A percentile compares a stretch with the other conserved stretches of the same genome.
phyloP scores from a whole-genome alignment of 1,140 invertebrate genomes.

The Panagrolaimus sp. region DNA sequence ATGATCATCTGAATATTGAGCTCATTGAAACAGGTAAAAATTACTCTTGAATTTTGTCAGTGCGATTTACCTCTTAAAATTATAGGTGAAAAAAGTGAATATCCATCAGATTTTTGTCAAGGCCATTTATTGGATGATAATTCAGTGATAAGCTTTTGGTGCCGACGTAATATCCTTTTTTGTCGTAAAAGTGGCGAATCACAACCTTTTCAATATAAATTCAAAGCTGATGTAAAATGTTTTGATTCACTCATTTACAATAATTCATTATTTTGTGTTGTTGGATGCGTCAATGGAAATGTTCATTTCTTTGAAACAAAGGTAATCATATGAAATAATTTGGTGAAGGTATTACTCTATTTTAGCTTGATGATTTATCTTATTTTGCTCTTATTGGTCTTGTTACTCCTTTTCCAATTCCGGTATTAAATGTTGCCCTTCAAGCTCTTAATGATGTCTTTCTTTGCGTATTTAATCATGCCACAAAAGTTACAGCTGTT shows the following conservation, averaged over 20 bases:
- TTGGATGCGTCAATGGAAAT: constrained; percentile 4
- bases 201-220: neutral
- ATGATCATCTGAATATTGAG: neutral
- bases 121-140: neutral
- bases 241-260: neutral
- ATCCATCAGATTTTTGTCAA: constrained; percentile 8
- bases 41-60: neutral
- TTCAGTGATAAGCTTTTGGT: neutral
- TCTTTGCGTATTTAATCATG: constrained; percentile 3
- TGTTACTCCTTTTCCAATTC: neutral
- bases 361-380: neutral
- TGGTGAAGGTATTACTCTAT: neutral
- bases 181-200: neutral
- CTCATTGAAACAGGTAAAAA: neutral
- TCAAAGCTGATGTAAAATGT: neutral
- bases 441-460: neutral
- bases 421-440: neutral
- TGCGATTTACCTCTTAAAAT: neutral
- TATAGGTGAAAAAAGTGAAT: neutral
- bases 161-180: neutral
- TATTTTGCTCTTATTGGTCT: neutral
- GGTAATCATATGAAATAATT: constrained; percentile 1
- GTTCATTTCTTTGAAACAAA: constrained; percentile 10
- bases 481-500: constrained; percentile 6
- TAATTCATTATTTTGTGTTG: neutral